Evolutionary conservation across 2,797 vertebrate genomes (phyloP).

Genomic region (Lepidocolaptes lacrymiger): DNA sequence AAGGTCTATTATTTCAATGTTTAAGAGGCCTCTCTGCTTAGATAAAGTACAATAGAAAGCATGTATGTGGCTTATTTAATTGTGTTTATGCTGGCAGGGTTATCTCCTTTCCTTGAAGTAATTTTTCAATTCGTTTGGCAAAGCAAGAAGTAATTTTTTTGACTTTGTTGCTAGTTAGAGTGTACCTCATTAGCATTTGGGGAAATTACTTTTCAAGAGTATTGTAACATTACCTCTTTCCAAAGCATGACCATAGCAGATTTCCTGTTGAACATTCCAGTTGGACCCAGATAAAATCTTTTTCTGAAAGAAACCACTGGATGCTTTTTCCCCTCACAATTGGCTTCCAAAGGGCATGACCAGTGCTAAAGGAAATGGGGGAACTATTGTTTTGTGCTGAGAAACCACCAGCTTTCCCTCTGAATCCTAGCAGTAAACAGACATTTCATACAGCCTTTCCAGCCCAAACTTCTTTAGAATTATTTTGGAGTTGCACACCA

Average conservation of each 20-base stretch:
- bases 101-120: neutral
- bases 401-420: neutral
- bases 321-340: neutral
- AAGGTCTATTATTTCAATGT: neutral
- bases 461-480: neutral
- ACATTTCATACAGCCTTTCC: neutral
- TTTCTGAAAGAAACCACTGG: neutral
- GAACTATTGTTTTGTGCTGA: neutral
- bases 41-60: neutral
- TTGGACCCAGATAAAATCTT: neutral
- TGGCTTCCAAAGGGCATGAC: neutral
- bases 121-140: slow-evolving; percentile 7
- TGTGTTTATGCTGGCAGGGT: neutral
- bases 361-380: neutral
- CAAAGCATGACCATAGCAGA: neutral
- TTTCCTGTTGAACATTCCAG: slow-evolving; percentile 7
- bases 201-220: slow-evolving; percentile 6
- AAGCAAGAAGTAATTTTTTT: neutral
- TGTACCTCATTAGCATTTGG: neutral
- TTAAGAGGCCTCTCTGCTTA: neutral
- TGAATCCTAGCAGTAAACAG: neutral
- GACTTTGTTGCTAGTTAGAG: neutral
- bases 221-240: neutral
- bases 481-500: neutral
- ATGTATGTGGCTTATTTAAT: neutral